Evolutionary conservation across 2,888 invertebrate genomes (phyloP).

Genomic region (Entomobrya proxima): DNA sequence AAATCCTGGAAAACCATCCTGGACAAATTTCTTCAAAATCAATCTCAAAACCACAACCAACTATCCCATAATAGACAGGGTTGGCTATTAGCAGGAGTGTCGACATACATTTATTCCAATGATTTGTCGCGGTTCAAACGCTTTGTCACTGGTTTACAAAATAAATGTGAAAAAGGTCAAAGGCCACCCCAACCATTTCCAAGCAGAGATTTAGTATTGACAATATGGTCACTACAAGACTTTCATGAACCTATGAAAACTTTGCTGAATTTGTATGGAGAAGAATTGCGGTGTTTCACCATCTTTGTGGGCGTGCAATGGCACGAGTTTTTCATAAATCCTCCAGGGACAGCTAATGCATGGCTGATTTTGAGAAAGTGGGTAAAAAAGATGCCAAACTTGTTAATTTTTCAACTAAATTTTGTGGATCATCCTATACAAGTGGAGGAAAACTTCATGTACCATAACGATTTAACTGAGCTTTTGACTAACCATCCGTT

Average conservation of each 20-base stretch:
- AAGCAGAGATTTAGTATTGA: neutral
- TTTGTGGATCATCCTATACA: too few relatives aligned
- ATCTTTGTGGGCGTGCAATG: too few relatives aligned
- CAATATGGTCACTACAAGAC: neutral
- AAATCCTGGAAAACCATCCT: neutral
- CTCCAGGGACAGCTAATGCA: neutral
- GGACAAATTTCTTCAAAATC: neutral
- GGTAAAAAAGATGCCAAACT: neutral
- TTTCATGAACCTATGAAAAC: neutral
- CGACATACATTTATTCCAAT: too few relatives aligned
- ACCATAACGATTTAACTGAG: too few relatives aligned
- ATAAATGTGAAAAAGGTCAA: too few relatives aligned
- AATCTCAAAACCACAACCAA: neutral
- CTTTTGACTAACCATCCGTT: too few relatives aligned
- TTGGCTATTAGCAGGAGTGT: too few relatives aligned
- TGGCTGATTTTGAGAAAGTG: neutral
- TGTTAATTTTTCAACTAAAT: too few relatives aligned
- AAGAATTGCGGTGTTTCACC: neutral
- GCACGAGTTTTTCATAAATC: neutral
- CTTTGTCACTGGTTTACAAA: too few relatives aligned
- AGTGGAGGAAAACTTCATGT: too few relatives aligned
- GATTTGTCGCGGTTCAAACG: too few relatives aligned
- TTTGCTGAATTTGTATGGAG: neutral
- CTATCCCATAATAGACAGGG: too few relatives aligned
- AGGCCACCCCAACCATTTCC: neutral